Evolutionary conservation across 2,888 invertebrate genomes (phyloP), one percentile per base, ranked within the genome.

Genomic region (Acrobasis suavella): DNA sequence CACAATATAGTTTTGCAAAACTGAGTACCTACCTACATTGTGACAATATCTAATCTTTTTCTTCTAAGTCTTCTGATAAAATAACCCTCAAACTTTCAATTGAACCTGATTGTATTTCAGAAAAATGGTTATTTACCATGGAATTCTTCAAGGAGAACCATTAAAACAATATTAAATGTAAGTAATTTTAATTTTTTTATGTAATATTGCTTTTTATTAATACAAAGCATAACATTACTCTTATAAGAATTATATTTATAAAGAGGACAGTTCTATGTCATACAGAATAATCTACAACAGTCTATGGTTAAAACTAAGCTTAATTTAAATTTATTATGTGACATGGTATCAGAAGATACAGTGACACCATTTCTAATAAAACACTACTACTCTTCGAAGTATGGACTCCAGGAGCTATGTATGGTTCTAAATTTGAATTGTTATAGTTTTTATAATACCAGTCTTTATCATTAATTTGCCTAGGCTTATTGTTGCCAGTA

Each of bases 391-490:
- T 77, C 12, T 65, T 72, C 59, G 85, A 82, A 61, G 66, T 72
- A 65, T 84, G 77, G 58, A 92, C 80, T 58, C 85, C 89, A 42
- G 93, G 92, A 67, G 87, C 91, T 65, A 93, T 77, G 72, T 91
- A 93, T 1, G 93, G 91, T 69, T 91, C 85, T 70, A 93, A 74
- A 74, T 91, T 86, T 37, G 91, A 94, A 75, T 94, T 95, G 81
- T 96, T 96, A 78, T 97, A 97, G 82, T 96, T 97, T 69, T 95
- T 95, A 81, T 96, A 97, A 83, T 97, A 97, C 97, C 97, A 97
- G 72, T 95, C 95, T 87, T 95, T 95, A 58, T 93, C 91, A 68
- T 93, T 93, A 14, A 89, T 86, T 70, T 86, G 81, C 72, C 81
- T 86, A 37, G 86, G 85, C 68, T 93, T 93, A 49, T 92, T 91